A percentile compares a stretch with the other conserved stretches of the same genome.
These are phyloP conservation scores for Lithobius niger DNA, from an alignment of 1,140 invertebrate genomes.

Conservation along the genomic window DNA sequence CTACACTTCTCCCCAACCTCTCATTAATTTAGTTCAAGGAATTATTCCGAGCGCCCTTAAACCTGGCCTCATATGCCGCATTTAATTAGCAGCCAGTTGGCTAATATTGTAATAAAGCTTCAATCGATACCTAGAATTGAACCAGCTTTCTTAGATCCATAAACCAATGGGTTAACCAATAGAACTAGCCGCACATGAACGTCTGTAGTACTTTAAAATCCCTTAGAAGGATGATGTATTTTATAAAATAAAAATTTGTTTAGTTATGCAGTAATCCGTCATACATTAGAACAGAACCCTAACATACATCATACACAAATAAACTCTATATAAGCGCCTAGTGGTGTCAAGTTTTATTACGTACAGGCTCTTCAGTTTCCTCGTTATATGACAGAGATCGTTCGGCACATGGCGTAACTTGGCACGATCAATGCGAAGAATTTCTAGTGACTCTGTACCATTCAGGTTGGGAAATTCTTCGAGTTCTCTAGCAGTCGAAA, in stretches of 20 bases:
- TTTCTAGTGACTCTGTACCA: slow-evolving; percentile 58
- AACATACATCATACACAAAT: not conserved
- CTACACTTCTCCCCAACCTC: no score
- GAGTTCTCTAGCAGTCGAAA: slow-evolving; percentile 69
- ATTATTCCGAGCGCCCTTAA: no score
- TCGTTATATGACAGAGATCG: slow-evolving; percentile 59
- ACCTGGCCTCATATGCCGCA: no score
- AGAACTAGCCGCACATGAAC: not conserved
- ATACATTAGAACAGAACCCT: slow-evolving; percentile 1
- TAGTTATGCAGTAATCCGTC: slow-evolving; percentile 13
- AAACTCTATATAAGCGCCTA: not conserved
- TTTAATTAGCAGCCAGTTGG: no score
- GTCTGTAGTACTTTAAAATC: not conserved
- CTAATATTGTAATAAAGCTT: no score
- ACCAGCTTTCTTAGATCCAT: no score
- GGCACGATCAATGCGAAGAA: slow-evolving; percentile 65
- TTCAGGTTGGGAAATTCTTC: slow-evolving; percentile 65
- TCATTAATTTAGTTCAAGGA: no score
- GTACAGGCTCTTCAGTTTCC: slow-evolving; percentile 71
- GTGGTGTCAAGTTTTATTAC: slow-evolving; percentile 30
- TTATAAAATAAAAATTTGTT: not conserved
- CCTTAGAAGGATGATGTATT: not conserved
- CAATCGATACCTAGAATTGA: no score
- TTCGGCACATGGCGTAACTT: slow-evolving; percentile 51
- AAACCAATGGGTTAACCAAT: no score